phyloP scores from a whole-genome alignment of 2,113 vertebrate species.

The Lophura nycthemera region DNA sequence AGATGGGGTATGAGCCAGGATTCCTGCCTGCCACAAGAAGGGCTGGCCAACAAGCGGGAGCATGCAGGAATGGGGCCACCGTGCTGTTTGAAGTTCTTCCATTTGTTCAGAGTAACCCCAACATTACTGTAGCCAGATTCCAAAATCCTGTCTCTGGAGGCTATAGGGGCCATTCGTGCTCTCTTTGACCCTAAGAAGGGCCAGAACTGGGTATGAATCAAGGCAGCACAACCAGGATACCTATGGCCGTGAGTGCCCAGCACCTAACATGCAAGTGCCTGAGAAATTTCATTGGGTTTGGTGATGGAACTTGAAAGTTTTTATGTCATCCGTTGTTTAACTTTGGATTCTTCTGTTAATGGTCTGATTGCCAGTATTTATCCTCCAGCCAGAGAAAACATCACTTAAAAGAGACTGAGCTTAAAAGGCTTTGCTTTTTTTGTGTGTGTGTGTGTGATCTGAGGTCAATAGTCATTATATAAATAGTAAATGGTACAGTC shows the following conservation, averaged over 20 bases:
- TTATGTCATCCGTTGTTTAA: no score
- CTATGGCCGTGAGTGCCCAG: neutral
- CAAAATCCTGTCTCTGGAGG: neutral
- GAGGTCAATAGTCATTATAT: neutral
- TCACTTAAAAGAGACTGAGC: neutral
- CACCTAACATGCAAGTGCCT: neutral
- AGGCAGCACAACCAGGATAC: neutral
- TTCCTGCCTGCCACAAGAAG: neutral
- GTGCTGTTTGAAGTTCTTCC: neutral
- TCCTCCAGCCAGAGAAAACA: neutral
- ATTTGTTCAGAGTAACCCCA: neutral
- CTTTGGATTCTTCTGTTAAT: neutral
- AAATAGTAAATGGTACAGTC: neutral
- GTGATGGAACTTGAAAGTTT: neutral
- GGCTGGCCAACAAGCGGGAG: neutral
- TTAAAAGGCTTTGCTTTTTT: neutral
- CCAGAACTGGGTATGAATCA: neutral
- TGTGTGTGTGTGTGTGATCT: neutral
- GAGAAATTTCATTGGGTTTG: neutral
- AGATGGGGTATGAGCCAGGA: neutral
- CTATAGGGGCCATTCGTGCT: neutral
- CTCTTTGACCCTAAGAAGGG: neutral
- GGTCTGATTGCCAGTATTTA: neutral
- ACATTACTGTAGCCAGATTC: neutral
- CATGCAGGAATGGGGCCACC: accelerated